Evolutionary conservation across 92 coral and sea anemone genomes (phyloP).

Genomic region (Metridium senile): DNA sequence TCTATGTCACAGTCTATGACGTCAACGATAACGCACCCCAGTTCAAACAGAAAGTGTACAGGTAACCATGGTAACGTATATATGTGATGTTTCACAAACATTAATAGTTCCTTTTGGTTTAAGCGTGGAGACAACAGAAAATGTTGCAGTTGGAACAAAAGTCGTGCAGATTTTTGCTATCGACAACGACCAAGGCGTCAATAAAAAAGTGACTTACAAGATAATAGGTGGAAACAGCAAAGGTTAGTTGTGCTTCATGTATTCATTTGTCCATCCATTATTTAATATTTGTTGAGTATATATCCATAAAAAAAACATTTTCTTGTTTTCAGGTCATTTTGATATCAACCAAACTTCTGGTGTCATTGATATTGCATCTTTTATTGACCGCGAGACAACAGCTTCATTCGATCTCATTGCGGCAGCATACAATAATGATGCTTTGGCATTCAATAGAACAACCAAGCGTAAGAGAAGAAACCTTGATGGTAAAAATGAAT

Average conservation of each 20-base stretch:
- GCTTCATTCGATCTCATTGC: conserved; percentile 43
- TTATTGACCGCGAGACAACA: conserved; percentile 64
- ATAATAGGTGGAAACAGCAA: conserved; percentile 64
- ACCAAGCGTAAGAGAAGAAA: conserved; percentile 34
- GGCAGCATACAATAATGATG: conserved; percentile 67
- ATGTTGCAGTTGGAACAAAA: conserved; percentile 45
- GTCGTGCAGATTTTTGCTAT: conserved; percentile 58
- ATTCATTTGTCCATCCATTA: too few species aligned
- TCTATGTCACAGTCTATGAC: conserved; percentile 81
- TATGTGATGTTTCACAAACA: background rate
- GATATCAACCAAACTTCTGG: conserved; percentile 48
- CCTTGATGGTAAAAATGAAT: conserved; percentile 55
- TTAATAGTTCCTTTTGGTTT: background rate
- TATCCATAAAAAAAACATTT: background rate
- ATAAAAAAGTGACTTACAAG: conserved; percentile 67
- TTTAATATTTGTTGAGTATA: too few species aligned
- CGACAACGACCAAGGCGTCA: conserved; percentile 60
- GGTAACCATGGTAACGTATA: conserved; percentile 43
- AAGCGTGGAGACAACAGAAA: conserved; percentile 69
- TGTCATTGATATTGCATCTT: conserved; percentile 47
- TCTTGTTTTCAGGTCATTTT: conserved; percentile 59
- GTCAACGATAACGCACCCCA: conserved; percentile 84
- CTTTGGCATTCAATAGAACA: conserved; percentile 62
- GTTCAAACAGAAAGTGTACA: conserved; percentile 66
- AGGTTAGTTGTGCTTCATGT: conserved; percentile 36